Percentiles rank a stretch among this genome's conserved stretches.
Evolutionary conservation across 1,140 invertebrate species (phyloP).

Genomic region (Yoshiicerus persimilis): DNA sequence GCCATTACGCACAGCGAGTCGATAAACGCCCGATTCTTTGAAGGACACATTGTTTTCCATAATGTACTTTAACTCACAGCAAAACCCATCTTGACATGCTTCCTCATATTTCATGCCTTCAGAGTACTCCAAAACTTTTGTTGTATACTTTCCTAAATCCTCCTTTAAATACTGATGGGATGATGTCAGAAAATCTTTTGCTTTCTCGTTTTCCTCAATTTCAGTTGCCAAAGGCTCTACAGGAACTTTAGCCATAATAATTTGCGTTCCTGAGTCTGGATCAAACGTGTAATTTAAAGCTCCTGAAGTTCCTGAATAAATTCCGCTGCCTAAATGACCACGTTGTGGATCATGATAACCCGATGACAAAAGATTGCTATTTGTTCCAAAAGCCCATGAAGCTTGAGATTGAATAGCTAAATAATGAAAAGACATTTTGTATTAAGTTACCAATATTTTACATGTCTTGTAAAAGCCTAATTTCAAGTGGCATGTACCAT

Average conservation of each 20-base stretch:
- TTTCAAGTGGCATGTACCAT: too few species aligned
- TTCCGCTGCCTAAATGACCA: constrained; percentile 55
- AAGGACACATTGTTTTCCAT: not conserved
- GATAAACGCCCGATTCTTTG: not conserved
- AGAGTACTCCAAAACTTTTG: not conserved
- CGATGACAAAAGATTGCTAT: constrained; percentile 55
- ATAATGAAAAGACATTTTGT: constrained; percentile 13
- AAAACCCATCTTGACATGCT: constrained; percentile 38
- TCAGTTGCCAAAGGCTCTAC: not conserved
- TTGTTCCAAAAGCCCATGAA: constrained; percentile 54
- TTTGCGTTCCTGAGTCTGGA: constrained; percentile 41
- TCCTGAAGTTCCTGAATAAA: constrained; percentile 49
- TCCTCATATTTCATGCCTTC: not conserved
- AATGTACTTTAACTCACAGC: constrained; percentile 35
- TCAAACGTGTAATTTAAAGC: constrained; percentile 49
- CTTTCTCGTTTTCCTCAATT: not conserved
- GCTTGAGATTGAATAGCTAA: constrained; percentile 55
- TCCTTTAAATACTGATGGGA: constrained; percentile 36
- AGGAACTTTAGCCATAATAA: constrained; percentile 33
- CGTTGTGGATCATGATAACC: constrained; percentile 55
- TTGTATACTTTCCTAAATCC: constrained; percentile 40
- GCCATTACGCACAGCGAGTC: constrained; percentile 38
- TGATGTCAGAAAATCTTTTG: too few species aligned
- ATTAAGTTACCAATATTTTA: too few species aligned
- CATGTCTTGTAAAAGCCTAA: too few species aligned